Evolutionary conservation across 1,140 invertebrate species (phyloP).

Genomic region (Caerostris darwini): DNA sequence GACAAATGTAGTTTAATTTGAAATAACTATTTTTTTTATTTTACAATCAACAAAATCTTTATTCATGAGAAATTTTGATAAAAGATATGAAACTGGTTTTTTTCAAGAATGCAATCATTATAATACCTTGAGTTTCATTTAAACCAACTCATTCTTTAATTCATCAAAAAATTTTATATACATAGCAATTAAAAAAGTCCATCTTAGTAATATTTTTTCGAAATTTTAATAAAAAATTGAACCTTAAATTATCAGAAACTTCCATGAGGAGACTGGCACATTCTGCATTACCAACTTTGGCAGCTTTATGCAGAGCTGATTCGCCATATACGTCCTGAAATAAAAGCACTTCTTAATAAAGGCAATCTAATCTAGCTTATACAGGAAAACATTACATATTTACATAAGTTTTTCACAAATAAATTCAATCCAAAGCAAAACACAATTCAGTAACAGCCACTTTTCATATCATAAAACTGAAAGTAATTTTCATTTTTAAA

Average conservation of each 20-base stretch:
- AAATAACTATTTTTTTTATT: too few relatives aligned
- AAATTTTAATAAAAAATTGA: neutral
- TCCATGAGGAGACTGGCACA: conserved; percentile 58
- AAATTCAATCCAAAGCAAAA: neutral
- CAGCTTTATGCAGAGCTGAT: conserved; percentile 71
- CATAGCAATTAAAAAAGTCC: too few relatives aligned
- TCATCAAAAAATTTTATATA: too few relatives aligned
- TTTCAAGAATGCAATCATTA: too few relatives aligned
- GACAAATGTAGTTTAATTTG: too few relatives aligned
- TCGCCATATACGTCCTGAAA: conserved; percentile 72
- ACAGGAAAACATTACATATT: neutral
- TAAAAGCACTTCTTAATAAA: conserved; percentile 11
- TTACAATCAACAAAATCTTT: too few relatives aligned
- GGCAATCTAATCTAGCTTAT: neutral
- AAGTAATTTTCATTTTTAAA: too few relatives aligned
- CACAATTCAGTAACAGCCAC: neutral
- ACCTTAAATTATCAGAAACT: conserved; percentile 53
- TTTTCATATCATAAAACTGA: neutral
- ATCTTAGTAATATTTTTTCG: neutral
- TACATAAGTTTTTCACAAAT: neutral
- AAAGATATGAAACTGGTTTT: too few relatives aligned
- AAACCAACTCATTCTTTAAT: too few relatives aligned
- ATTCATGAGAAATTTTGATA: too few relatives aligned
- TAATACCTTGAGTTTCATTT: too few relatives aligned
- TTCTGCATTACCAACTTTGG: conserved; percentile 64